phyloP scores from a whole-genome alignment of 1,140 invertebrate species.

The Triops cancriformis region DNA sequence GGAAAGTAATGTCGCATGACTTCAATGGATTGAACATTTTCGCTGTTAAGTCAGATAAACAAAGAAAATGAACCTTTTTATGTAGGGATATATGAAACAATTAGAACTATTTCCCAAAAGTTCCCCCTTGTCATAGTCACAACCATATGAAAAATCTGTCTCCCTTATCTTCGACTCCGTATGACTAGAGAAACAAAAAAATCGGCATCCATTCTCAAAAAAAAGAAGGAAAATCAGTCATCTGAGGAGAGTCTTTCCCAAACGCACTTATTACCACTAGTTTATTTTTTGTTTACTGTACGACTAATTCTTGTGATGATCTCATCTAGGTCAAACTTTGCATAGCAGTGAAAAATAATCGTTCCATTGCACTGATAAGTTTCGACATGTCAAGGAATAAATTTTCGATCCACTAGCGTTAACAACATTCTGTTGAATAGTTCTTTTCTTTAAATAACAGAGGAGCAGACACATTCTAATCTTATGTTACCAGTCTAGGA shows the following conservation, averaged over 20 bases:
- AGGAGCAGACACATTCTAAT: background rate
- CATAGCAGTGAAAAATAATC: constrained; percentile 11
- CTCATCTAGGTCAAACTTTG: constrained; percentile 13
- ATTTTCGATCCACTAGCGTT: background rate
- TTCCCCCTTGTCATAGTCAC: background rate
- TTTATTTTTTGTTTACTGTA: background rate
- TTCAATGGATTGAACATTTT: background rate
- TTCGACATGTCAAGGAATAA: background rate
- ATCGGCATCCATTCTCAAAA: background rate
- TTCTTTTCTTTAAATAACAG: background rate
- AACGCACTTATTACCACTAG: background rate
- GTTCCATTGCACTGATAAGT: constrained; percentile 6
- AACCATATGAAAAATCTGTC: background rate
- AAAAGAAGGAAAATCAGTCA: background rate
- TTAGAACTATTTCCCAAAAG: background rate
- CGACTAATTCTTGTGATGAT: constrained; percentile 10
- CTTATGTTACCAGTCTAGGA: background rate
- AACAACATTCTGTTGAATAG: background rate
- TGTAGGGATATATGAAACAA: background rate
- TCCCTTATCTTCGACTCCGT: background rate
- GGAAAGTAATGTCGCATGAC: background rate
- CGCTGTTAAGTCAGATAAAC: background rate
- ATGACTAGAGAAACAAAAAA: constrained; percentile 14
- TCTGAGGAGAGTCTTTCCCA: background rate
- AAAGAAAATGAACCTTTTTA: background rate